Evolutionary conservation across 1,140 invertebrate genomes (phyloP).

Genomic region (Zaprionus ornatus): DNA sequence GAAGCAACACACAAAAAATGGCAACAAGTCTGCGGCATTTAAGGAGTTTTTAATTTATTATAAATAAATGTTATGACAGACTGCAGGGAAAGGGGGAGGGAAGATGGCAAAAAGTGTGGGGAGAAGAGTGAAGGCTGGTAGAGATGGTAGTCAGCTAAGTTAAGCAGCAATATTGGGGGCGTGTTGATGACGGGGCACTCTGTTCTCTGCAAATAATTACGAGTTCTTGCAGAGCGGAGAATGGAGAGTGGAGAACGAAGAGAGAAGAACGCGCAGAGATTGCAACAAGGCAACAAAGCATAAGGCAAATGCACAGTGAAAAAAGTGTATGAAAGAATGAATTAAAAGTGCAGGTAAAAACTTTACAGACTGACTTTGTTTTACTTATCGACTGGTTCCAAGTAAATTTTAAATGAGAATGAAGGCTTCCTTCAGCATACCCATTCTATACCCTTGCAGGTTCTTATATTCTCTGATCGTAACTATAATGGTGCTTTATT

Average conservation of each 20-base stretch:
- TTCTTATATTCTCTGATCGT: too few species aligned
- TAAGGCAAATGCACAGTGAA: conserved; percentile 37
- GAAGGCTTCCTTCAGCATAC: too few species aligned
- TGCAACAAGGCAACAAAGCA: not conserved
- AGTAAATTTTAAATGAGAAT: too few species aligned
- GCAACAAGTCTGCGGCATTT: conserved; percentile 68
- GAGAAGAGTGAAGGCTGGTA: too few species aligned
- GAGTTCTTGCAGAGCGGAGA: conserved; percentile 5
- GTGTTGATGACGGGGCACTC: conserved; percentile 69
- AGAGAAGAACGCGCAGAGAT: conserved; percentile 5
- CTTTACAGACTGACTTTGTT: too few species aligned
- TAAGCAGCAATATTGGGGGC: conserved; percentile 52
- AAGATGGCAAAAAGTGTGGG: not conserved
- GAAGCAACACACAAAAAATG: conserved; percentile 55
- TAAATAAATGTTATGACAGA: conserved; percentile 73
- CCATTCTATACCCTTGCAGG: too few species aligned
- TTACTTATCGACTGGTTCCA: too few species aligned
- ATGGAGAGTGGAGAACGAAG: not conserved
- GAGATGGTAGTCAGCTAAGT: not conserved
- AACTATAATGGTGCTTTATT: too few species aligned
- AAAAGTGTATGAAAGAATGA: not conserved
- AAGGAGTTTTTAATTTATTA: conserved; percentile 83
- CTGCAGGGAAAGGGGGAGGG: not conserved
- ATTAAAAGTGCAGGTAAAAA: too few species aligned
- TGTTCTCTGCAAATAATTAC: conserved; percentile 61